phyloP scores from a whole-genome alignment of 2,888 invertebrate genomes.

The Plebejus anna region DNA sequence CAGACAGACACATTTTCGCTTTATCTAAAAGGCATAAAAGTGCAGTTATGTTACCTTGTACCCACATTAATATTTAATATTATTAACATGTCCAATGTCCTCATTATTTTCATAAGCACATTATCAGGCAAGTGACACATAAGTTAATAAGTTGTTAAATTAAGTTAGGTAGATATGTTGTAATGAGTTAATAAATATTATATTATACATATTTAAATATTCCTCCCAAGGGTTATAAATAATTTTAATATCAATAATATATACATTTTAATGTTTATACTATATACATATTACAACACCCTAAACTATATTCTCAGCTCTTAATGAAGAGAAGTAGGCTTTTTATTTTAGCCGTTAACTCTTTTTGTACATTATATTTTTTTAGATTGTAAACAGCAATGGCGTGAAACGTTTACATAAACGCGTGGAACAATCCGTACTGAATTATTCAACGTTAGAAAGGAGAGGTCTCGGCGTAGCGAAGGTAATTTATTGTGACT shows the following conservation, averaged over 20 bases:
- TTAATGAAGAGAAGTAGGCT: background rate
- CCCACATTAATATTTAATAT: background rate
- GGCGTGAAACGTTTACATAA: constrained; percentile 92
- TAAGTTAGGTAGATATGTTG: background rate
- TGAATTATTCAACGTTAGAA: constrained; percentile 93
- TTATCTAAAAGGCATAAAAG: background rate
- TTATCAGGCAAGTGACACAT: background rate
- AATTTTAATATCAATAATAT: no score
- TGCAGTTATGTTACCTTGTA: background rate
- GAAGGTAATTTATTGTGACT: constrained; percentile 81
- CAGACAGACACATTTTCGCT: no score
- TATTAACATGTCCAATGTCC: background rate
- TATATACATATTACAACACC: no score
- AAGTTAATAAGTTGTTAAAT: background rate
- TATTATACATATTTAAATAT: no score
- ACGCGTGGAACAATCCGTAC: constrained; percentile 91
- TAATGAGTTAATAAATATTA: background rate
- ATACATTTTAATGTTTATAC: no score
- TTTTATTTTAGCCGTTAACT: background rate
- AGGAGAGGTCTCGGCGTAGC: constrained; percentile 92
- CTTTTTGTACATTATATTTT: background rate
- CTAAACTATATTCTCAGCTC: background rate
- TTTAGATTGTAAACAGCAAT: constrained; percentile 85
- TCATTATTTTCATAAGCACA: background rate
- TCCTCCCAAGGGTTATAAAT: no score